Base-by-base conservation (phyloP, 2,113 vertebrate species). In the Amphiprion percula region DNA sequence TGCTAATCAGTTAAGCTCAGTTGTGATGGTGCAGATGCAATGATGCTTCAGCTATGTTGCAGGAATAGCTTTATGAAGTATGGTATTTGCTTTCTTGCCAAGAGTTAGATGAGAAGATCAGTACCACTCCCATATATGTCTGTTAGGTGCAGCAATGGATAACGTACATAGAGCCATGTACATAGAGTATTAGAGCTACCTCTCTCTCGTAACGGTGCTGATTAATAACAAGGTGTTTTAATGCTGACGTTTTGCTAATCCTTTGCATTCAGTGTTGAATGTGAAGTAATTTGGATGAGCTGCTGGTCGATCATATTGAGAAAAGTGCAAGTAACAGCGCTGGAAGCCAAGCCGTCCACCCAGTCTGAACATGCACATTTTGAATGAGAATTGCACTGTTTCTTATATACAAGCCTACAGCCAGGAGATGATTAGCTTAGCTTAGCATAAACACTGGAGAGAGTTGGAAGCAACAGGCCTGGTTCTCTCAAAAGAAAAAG, bases 1-100 rank as follows among this genome's bases (percentile, higher is more conserved):
- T 83, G 89, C 88, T 92, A 88, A 91, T 92, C 81, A 87, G 80
- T 84, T 84, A 79, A 78, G 64, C 78, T 81, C 79, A 68, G 80
- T 77, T 70, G 77, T 73, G 67, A 74, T 69, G 50, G 58, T 81
- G 82, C 71, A 80, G 84, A 69, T 80, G 59, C 68, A 84, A 72
- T 90, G 72, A 41, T 49, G 63, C 52, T 66, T 28, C 16, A 28
- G 44, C 33, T 5, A 61, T 10, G 3, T 1, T 54, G 0, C 28
- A 39, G 10, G 11, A 33, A 24, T 53, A 24, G 39, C 49, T 55
- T 65, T 37, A 15, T n/a, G 4, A 55, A 62, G 49, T 6, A 59
- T 1, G 15, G 17, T 53, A 30, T 44, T 68, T 68, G n/a, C 10
- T 23, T 47, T 44, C 37, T 65, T 46, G 37, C 24, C 0, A 4